Evolutionary conservation across 2,888 invertebrate species (phyloP).

Genomic region (Ommatoiulus sabulosus): DNA sequence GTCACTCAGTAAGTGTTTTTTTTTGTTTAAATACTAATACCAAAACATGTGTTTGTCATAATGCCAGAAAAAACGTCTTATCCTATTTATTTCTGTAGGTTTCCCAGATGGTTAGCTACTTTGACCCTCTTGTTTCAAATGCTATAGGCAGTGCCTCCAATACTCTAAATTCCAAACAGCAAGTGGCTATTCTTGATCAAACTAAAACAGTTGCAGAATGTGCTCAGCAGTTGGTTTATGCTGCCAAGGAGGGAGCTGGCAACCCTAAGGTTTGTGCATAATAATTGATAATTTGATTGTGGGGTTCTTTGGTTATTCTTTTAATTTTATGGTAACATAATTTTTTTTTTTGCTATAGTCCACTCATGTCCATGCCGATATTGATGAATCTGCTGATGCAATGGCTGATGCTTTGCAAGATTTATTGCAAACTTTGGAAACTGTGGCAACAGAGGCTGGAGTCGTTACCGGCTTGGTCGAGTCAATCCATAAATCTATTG

Average conservation of each 20-base stretch:
- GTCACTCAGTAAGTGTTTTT: conserved; percentile 79
- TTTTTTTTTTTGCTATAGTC: conserved; percentile 72
- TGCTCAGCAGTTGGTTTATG: conserved; percentile 84
- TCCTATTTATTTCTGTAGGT: conserved; percentile 63
- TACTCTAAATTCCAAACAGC: conserved; percentile 87
- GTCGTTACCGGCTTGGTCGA: conserved; percentile 91
- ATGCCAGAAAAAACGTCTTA: not conserved
- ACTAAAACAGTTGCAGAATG: conserved; percentile 95
- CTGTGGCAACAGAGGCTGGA: conserved; percentile 87
- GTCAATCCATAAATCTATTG: conserved; percentile 89
- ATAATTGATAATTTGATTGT: not conserved
- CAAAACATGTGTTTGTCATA: not conserved
- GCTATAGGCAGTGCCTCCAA: conserved; percentile 86
- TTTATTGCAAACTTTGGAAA: conserved; percentile 81
- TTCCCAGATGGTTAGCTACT: conserved; percentile 75
- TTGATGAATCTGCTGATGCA: conserved; percentile 83
- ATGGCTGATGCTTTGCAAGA: conserved; percentile 86
- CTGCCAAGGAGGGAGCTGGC: conserved; percentile 90
- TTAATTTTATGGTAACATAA: not conserved
- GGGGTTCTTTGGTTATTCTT: not conserved
- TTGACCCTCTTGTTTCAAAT: conserved; percentile 86
- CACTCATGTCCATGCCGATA: conserved; percentile 80
- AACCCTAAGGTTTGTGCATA: conserved; percentile 80
- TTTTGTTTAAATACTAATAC: not conserved
- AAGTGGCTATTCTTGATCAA: conserved; percentile 88